phyloP scores from a whole-genome alignment of 1,140 invertebrate species.

The Drosophila punjabiensis region DNA sequence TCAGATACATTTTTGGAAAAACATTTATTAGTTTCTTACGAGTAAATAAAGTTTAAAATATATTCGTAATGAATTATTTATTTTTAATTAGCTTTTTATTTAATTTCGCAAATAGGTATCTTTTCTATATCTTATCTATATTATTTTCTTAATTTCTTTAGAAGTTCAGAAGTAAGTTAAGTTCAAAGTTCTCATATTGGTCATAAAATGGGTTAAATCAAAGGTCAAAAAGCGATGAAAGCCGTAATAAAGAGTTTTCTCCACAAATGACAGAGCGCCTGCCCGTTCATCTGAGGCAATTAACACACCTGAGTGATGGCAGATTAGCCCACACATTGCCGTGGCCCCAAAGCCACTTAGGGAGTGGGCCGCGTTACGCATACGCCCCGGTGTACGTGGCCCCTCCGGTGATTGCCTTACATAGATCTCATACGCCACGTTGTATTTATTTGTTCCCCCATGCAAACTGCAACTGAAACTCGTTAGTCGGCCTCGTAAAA shows the following conservation, averaged over 20 bases:
- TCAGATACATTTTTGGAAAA: no score
- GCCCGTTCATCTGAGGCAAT: conserved; percentile 23
- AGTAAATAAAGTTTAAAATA: no score
- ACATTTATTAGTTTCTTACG: no score
- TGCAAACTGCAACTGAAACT: conserved; percentile 67
- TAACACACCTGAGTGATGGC: conserved; percentile 42
- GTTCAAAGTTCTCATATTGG: neutral
- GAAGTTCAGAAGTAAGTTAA: no score
- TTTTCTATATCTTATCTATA: no score
- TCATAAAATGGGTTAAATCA: neutral
- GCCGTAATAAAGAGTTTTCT: neutral
- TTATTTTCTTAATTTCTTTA: neutral
- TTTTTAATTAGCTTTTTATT: no score
- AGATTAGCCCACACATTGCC: conserved; percentile 40
- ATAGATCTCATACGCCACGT: conserved; percentile 61
- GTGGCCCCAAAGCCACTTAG: conserved; percentile 6
- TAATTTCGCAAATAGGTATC: no score
- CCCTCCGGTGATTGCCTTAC: conserved; percentile 53
- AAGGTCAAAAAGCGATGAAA: conserved; percentile 5
- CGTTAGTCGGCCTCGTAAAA: conserved; percentile 68
- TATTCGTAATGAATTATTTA: no score
- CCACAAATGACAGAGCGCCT: conserved; percentile 3
- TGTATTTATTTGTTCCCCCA: conserved; percentile 66
- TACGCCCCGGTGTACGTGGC: conserved; percentile 39
- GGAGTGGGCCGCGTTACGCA: conserved; percentile 18